phyloP scores from a whole-genome alignment of 2,797 vertebrate species.

The Ceryle rudis region DNA sequence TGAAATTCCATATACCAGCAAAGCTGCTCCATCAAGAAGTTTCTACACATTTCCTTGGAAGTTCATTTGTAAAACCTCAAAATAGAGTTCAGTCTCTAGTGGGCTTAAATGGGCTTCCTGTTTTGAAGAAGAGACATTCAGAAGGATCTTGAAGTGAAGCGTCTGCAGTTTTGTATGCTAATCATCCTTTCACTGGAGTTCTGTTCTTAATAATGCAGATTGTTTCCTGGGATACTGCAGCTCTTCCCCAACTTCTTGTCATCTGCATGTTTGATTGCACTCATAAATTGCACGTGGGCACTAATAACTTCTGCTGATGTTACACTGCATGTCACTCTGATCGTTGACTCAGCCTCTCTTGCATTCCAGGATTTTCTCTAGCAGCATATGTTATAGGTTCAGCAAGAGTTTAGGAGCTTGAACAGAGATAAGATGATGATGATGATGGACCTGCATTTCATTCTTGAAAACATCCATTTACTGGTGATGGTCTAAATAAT shows the following conservation, averaged over 20 bases:
- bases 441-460: not conserved
- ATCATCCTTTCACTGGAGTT: not conserved
- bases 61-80: not conserved
- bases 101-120: not conserved
- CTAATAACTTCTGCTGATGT: slow-evolving; percentile 31
- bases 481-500: slow-evolving; percentile 1
- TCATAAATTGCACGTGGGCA: not conserved
- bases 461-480: not conserved
- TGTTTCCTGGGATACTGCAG: slow-evolving; percentile 40
- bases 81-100: not conserved
- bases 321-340: not conserved
- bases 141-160: not conserved
- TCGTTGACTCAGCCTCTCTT: not conserved
- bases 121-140: not conserved
- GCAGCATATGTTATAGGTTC: not conserved
- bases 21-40: not conserved
- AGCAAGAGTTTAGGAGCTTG: not conserved
- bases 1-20: not conserved
- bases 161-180: slow-evolving; percentile 32
- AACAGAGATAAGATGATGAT: not conserved
- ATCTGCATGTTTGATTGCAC: not conserved
- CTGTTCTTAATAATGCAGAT: slow-evolving; percentile 46
- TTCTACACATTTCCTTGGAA: not conserved
- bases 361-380: not conserved
- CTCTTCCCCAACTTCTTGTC: slow-evolving; percentile 7